These are phyloP conservation scores for Micropoecilia bifurca DNA, from an alignment of 2,797 vertebrate genomes.

Conservation along the genomic window DNA sequence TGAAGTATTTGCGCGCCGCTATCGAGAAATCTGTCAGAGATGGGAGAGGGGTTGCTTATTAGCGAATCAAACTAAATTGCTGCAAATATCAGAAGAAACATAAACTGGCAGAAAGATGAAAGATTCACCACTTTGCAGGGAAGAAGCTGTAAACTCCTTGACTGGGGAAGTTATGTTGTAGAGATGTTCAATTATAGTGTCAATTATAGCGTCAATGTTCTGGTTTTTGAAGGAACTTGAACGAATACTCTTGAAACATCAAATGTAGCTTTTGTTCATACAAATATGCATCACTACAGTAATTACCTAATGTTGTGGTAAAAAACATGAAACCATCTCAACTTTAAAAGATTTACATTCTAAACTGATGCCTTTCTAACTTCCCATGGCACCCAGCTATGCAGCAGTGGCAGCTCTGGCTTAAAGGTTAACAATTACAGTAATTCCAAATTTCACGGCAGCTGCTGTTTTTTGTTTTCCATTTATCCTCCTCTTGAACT, in stretches of 20 bases:
- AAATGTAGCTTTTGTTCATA: constrained; percentile 23
- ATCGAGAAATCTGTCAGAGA: constrained; percentile 28
- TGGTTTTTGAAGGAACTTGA: constrained; percentile 34
- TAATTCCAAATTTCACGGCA: background rate
- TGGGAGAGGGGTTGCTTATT: constrained; percentile 33
- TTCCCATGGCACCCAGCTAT: background rate
- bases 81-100: constrained; percentile 28
- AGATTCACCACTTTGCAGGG: constrained; percentile 46
- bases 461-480: background rate
- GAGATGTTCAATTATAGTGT: constrained; percentile 41
- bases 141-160: constrained; percentile 25
- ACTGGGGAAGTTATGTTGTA: constrained; percentile 40
- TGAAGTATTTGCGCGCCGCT: background rate
- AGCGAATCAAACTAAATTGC: constrained; percentile 30
- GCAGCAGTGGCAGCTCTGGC: background rate
- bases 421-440: background rate
- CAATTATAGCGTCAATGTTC: constrained; percentile 50
- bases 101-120: constrained; percentile 25
- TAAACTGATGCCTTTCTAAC: background rate
- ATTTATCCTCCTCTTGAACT: background rate
- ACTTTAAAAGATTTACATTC: background rate
- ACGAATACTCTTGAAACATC: constrained; percentile 21
- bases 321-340: background rate
- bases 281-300: constrained; percentile 5
- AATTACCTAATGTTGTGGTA: background rate